Evolutionary conservation across 1,140 invertebrate species (phyloP), one percentile per base, ranked within the genome.

Genomic region (Trinorchestia longiramus): DNA sequence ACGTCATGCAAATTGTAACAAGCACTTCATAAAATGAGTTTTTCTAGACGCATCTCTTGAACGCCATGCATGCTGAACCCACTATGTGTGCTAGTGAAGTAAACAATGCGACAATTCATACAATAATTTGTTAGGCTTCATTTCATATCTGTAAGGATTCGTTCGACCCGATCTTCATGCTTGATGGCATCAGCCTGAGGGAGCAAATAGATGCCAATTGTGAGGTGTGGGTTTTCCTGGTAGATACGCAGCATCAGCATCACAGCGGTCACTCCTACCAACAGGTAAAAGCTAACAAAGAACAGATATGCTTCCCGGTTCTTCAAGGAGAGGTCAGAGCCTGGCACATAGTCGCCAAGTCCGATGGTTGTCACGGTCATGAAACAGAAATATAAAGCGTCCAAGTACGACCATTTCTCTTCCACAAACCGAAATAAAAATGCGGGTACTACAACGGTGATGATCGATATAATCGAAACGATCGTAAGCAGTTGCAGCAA

Each of bases 311-410:
- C 43, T 19, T 43, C 40, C 3, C 92, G 92, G 44, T 94, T 44
- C 40, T 44, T 40, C 92, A n/a, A 11, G 36, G 43, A 44, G 40
- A 44, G 43, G 36, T 94, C 98, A 97, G 99, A 98, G 0, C 98
- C 98, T 3, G 99, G 98, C 96, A 99, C 98, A 97, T 98, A 99
- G 97, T 99, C 98, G 0, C 98, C 98, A 0, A 99, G 97, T 28
- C 99, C 99, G 96, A 99, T 98, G 88, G 99, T 99, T 57, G 98
- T 99, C 77, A 99, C 97, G 4, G 98, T 99, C 95, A 99, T 98
- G 97, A 99, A 99, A 97, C 98, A 99, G 97, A 99, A 99, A 97
- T 99, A 99, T 96, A 99, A 98, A 0, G 98, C 98, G 97, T 99
- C 98, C 95, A 99, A 97, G 97, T 98, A 99, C 97, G 98, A 98